Conservation (phyloP, 2,113 vertebrate genomes). For the Bucco capensis region DNA sequence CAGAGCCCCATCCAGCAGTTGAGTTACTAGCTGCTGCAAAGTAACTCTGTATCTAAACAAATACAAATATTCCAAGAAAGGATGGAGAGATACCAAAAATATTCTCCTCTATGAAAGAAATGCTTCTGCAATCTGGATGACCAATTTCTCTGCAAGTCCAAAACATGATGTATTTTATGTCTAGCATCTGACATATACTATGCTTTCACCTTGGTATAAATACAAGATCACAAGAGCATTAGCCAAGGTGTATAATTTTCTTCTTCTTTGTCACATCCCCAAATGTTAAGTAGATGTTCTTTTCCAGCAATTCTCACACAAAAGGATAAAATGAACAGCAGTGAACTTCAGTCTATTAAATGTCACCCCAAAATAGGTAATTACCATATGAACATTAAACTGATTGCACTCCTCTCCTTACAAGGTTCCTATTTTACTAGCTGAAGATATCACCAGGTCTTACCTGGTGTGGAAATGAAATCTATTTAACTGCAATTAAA, state of each 20-base stretch:
- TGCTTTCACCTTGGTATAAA: conserved; percentile 52
- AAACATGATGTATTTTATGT: not conserved
- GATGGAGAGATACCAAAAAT: not conserved
- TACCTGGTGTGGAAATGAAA: conserved; percentile 23
- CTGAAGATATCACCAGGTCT: conserved; percentile 22
- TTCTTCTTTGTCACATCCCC: conserved; percentile 44
- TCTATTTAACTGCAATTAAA: not conserved
- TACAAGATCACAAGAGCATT: conserved; percentile 44
- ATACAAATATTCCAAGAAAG: not conserved
- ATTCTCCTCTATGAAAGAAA: not conserved
- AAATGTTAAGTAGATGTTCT: conserved; percentile 53
- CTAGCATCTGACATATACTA: not conserved
- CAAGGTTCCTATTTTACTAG: conserved; percentile 46
- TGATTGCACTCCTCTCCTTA: not conserved
- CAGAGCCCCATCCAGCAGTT: no score
- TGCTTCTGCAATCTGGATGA: not conserved
- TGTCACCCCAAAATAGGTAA: conserved; percentile 72
- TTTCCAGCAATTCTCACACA: conserved; percentile 18
- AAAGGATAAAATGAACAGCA: conserved; percentile 49
- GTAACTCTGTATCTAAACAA: not conserved
- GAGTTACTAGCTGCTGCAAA: not conserved
- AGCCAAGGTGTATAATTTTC: conserved; percentile 61
- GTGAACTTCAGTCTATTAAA: conserved; percentile 67
- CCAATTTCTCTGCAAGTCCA: not conserved
- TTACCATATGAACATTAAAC: conserved; percentile 61